Base-by-base conservation (phyloP, 2,113 vertebrate species). In the Sula dactylatra region DNA sequence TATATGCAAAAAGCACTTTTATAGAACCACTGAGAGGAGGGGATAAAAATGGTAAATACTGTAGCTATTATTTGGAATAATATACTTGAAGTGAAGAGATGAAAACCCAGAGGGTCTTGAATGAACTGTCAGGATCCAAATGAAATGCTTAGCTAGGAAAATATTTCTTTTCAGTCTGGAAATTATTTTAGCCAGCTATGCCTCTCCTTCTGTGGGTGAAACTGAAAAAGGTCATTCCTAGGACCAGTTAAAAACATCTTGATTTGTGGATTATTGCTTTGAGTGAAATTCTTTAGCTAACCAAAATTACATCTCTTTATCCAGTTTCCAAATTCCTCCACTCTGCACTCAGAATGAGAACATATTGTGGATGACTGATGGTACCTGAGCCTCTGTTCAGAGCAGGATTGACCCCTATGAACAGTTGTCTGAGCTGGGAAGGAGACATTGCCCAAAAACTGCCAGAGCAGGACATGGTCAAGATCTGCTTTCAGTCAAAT, bases 21-120 rank as follows among this genome's bases (percentile, higher is more conserved):
- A 76, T 3, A 47, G 31, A 94, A 74, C 47, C 58, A 66, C 54
- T 66, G 90, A 94, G 66, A 87, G 52, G 49, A 80, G 21, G 26
- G 86, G 94, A 89, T 83, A 88, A 92, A 97, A 92, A 89, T 67
- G 47, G 73, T 45, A 86, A 94, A 81, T 69, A 56, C 69, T 25
- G 49, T 49, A 52, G 55, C 59, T 94, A 42, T 93, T 91, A 74
- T 59, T 59, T 71, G 59, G 52, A 91, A 92, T 91, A 82, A 88
- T 49, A n/a, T 45, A n/a, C 74, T 87, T 89, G 61, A 95, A 89
- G 38, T 24, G 49, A 44, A 79, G 66, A 72, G 71, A 77, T 62
- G 73, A 77, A 93, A 95, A 50, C 40, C 29, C 61, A 58, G 69
- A 94, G 31, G 52, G 49, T 82, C 44, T 52, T 65, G 54, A 82